Conservation (phyloP, 2,888 invertebrate genomes). For the Hyposoter didymator region DNA sequence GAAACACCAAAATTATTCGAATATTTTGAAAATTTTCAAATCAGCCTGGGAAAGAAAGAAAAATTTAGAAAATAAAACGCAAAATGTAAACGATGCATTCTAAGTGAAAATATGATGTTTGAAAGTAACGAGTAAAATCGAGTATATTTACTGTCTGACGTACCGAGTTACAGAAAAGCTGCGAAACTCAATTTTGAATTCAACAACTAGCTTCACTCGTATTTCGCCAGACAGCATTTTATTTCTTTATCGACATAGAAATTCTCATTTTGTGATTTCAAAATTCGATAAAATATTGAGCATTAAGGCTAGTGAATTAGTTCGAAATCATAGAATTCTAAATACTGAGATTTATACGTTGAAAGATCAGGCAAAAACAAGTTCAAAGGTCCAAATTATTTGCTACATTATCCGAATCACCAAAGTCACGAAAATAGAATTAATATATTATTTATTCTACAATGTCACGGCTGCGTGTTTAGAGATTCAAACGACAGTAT, state of each 20-base stretch:
- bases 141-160: not conserved
- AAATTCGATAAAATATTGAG: not conserved
- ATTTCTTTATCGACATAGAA: not conserved
- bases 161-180: not conserved
- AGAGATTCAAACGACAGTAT: not conserved
- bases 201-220: not conserved
- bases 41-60: not conserved
- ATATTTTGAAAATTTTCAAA: not conserved
- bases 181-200: not conserved
- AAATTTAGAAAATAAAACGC: not conserved
- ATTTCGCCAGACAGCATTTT: not conserved
- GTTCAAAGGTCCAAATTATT: not conserved
- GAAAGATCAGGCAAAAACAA: slow-evolving; percentile 1
- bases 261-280: not conserved
- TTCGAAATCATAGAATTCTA: not conserved
- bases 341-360: no score
- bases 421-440: not conserved
- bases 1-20: not conserved
- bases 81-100: not conserved
- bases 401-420: not conserved
- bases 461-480: no score
- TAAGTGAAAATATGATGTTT: not conserved
- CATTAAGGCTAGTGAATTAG: not conserved
- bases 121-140: not conserved
- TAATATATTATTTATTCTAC: not conserved